Base-by-base conservation (phyloP, 2,888 invertebrate species). In the Drosophila bunnanda region DNA sequence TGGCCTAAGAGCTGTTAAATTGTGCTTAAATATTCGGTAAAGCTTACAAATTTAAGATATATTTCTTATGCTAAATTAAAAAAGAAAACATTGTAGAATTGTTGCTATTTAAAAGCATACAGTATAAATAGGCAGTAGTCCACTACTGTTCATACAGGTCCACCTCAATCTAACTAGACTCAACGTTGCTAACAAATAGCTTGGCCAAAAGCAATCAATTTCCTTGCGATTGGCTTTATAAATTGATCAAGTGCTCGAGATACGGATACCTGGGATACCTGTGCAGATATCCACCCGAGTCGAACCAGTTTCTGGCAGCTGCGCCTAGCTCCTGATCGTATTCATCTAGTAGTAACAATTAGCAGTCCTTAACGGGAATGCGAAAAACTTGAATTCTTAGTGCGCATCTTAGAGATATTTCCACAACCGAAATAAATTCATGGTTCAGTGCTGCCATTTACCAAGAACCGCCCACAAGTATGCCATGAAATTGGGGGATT, bases 121-220 rank as follows among this genome's bases (percentile, higher is more conserved):
- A 25, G 4, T 25, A 25, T 4, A 25, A 25, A 4, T 25, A 25
- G 2, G 4, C 25, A 25, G 25, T n/a, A 25, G 25, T 25, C 25
- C 25, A 25, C 25, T 25, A 25, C 4, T 25, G 25, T 25, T 25
- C 4, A 2, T 25, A 25, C 4, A 15, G 48, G 52, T 62, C 64
- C 64, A 62, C 64, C 20, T 34, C 13, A 65, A 41, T 50, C 12
- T 15, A 4, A 10, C n/a, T 10, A 32, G 30, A 28, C 30, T n/a
- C 20, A 28, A 44, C 38, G 17, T 28, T 25, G 20, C 44, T 57
- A 74, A 78, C 76, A 80, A 83, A 79, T 82, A 72, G 68, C 65
- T 54, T 43, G 28, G 54, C 68, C 68, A 39, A 68, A 56, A 48
- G 77, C 78, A 79, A 88, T 88, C 69, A 82, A 79, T 88, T 82